Percentiles rank a stretch among this genome's conserved stretches.
These are phyloP conservation scores for Chelmon rostratus DNA, from an alignment of 2,797 vertebrate species.

Conservation along the genomic window DNA sequence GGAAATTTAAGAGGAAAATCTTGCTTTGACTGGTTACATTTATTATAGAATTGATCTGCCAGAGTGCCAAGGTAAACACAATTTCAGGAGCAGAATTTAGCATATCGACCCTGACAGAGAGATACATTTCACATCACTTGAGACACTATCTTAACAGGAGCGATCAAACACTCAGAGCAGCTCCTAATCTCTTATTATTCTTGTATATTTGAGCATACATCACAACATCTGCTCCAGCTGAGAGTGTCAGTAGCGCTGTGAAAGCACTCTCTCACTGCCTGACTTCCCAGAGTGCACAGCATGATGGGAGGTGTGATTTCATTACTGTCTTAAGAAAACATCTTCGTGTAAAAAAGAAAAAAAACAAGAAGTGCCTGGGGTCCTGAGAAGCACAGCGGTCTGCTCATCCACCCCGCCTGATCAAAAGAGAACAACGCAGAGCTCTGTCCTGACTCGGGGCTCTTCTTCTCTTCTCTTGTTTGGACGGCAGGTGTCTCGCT, in stretches of 20 bases:
- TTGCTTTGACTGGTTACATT: not conserved
- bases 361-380: conserved; percentile 26
- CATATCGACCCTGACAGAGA: conserved; percentile 10
- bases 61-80: conserved; percentile 42
- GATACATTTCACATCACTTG: conserved; percentile 29
- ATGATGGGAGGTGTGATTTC: conserved; percentile 60
- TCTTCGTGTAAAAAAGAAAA: not conserved
- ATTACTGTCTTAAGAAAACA: conserved; percentile 61
- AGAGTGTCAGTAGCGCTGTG: conserved; percentile 51
- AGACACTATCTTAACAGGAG: conserved; percentile 45
- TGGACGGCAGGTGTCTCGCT: conserved; percentile 61
- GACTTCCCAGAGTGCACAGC: conserved; percentile 49
- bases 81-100: conserved; percentile 31
- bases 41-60: not conserved
- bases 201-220: conserved; percentile 51
- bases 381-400: conserved; percentile 68
- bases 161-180: conserved; percentile 32
- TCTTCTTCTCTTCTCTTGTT: conserved; percentile 43
- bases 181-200: conserved; percentile 59
- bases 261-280: conserved; percentile 37
- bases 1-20: conserved; percentile 7
- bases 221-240: conserved; percentile 68
- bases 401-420: conserved; percentile 43
- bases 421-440: conserved; percentile 65
- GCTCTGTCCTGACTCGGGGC: conserved; percentile 54